Conservation (phyloP, 2,797 vertebrate species). For the Bovichtus variegatus region DNA sequence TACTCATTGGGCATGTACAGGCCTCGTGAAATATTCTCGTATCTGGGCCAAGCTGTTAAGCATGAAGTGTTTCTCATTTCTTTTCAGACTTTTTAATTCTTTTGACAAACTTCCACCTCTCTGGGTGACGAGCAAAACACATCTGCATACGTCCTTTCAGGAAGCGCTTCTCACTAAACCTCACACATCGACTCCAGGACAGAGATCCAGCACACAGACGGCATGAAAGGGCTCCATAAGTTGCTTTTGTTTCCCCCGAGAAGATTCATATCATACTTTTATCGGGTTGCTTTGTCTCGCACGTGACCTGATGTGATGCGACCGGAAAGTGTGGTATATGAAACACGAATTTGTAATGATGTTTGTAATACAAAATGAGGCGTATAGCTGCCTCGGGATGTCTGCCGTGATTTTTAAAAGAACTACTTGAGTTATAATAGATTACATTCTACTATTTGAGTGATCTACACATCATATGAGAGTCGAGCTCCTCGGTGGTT, state of each 20-base stretch:
- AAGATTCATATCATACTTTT: constrained; percentile 53
- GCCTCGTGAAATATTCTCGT: constrained; percentile 7
- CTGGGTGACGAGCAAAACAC: constrained; percentile 66
- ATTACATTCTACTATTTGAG: background rate
- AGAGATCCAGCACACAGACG: constrained; percentile 53
- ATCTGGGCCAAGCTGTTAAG: constrained; percentile 69
- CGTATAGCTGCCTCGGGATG: constrained; percentile 4
- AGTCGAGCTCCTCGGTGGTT: background rate
- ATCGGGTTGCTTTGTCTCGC: constrained; percentile 46
- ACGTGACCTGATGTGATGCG: constrained; percentile 55
- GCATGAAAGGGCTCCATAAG: constrained; percentile 55
- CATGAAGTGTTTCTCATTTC: constrained; percentile 58
- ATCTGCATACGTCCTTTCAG: constrained; percentile 52
- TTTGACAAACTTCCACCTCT: constrained; percentile 69
- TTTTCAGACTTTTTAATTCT: constrained; percentile 67
- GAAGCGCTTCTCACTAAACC: constrained; percentile 37
- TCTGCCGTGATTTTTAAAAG: constrained; percentile 15
- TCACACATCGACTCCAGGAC: constrained; percentile 51
- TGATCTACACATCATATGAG: background rate
- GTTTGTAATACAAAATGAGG: constrained; percentile 51
- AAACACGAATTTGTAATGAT: constrained; percentile 22
- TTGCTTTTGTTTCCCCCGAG: constrained; percentile 30
- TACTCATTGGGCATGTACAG: background rate
- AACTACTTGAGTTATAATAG: background rate
- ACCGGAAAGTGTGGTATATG: constrained; percentile 36